These are phyloP conservation scores for Pygocentrus nattereri DNA, from an alignment of 2,797 vertebrate genomes.

Conservation along the genomic window DNA sequence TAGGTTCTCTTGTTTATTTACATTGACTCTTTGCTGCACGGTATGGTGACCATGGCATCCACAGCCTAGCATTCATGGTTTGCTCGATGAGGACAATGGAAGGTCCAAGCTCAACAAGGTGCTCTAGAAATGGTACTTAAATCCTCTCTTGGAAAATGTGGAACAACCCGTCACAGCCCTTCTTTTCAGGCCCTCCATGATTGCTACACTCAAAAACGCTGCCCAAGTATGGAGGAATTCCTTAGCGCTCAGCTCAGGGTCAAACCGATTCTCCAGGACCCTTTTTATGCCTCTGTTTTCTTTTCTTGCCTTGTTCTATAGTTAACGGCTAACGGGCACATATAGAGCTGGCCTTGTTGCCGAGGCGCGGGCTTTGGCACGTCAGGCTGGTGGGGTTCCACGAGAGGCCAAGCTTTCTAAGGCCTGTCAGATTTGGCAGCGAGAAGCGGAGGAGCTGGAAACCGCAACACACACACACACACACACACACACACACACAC, in stretches of 20 bases:
- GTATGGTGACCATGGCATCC: neutral
- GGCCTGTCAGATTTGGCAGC: constrained; percentile 45
- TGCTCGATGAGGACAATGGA: too few species aligned
- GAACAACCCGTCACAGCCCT: neutral
- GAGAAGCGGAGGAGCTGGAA: constrained; percentile 18
- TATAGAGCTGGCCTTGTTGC: constrained; percentile 38
- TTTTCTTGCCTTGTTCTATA: constrained; percentile 11
- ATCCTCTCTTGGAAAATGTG: constrained; percentile 9
- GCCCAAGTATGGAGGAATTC: constrained; percentile 26
- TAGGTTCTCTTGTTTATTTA: neutral
- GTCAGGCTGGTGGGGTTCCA: constrained; percentile 19
- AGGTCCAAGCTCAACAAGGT: neutral
- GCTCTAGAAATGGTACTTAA: neutral
- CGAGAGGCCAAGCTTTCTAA: constrained; percentile 37
- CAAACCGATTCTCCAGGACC: constrained; percentile 22
- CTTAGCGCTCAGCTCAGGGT: constrained; percentile 23
- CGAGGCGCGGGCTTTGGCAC: constrained; percentile 28
- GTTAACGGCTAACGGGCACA: constrained; percentile 16
- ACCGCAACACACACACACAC: constrained; percentile 44
- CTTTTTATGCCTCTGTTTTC: constrained; percentile 33
- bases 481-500: neutral
- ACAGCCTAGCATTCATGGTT: neutral
- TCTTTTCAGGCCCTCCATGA: constrained; percentile 16
- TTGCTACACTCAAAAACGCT: constrained; percentile 24
- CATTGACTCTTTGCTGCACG: constrained; percentile 10